phyloP scores from a whole-genome alignment of 2,113 vertebrate genomes.

The Mungos mungo region DNA sequence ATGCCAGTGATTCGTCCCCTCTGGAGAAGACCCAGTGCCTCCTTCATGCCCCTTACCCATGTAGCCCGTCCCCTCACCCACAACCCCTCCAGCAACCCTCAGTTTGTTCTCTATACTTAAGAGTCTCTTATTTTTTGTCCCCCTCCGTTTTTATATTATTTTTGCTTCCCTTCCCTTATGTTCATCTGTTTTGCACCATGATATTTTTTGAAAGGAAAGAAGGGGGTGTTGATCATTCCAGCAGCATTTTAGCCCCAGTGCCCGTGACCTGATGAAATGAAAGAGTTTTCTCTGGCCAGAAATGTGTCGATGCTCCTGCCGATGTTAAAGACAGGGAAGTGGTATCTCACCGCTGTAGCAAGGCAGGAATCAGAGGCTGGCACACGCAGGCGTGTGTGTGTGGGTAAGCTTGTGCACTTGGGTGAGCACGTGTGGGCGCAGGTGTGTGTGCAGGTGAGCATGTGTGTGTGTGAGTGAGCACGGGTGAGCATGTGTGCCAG shows the following conservation, averaged over 20 bases:
- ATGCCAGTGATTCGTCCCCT: no score
- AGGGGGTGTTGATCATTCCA: neutral
- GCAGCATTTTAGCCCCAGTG: neutral
- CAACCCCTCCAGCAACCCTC: no score
- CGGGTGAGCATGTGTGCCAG: no score
- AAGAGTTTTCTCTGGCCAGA: neutral
- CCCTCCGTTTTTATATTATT: no score
- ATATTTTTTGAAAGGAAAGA: constrained; percentile 55
- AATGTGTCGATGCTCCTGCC: neutral
- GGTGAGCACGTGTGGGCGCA: neutral
- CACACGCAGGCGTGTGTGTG: neutral
- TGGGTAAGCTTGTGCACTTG: neutral
- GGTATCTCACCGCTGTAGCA: neutral
- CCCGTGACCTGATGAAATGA: neutral
- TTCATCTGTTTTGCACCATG: no score
- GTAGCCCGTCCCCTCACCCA: no score
- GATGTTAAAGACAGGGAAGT: neutral
- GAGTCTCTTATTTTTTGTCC: no score
- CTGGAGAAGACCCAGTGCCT: no score
- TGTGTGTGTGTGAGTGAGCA: neutral
- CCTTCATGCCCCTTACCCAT: no score
- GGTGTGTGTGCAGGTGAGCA: neutral
- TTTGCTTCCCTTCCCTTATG: no score
- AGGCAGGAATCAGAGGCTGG: neutral
- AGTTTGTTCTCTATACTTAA: no score